These are phyloP conservation scores for Sebastes schlegelii DNA, from an alignment of 2,113 vertebrate species.

Conservation along the genomic window DNA sequence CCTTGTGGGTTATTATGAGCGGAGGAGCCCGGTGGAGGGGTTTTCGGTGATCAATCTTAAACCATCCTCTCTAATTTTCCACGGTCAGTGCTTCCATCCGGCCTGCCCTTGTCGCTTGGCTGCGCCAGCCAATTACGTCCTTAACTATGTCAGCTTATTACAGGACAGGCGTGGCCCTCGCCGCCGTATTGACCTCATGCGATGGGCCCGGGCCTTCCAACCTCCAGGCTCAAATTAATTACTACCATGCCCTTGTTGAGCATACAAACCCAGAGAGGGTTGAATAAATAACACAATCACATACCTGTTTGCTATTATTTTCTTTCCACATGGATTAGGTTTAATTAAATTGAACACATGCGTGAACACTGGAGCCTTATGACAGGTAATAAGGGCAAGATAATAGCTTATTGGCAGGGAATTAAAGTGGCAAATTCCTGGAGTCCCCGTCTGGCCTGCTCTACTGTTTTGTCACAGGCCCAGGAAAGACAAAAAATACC, in stretches of 20 bases:
- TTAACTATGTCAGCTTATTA: constrained; percentile 81
- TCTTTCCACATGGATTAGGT: constrained; percentile 52
- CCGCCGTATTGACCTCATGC: constrained; percentile 70
- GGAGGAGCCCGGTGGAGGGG: constrained; percentile 57
- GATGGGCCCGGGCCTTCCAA: constrained; percentile 59
- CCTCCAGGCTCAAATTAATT: constrained; percentile 75
- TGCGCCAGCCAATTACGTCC: constrained; percentile 77
- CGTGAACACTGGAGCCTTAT: constrained; percentile 50
- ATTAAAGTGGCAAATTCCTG: constrained; percentile 38
- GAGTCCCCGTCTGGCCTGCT: neutral
- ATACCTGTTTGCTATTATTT: constrained; percentile 66
- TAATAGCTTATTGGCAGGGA: constrained; percentile 33
- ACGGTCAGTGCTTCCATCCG: constrained; percentile 80
- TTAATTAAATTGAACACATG: constrained; percentile 64
- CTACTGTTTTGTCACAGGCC: constrained; percentile 10
- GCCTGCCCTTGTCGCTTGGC: constrained; percentile 81
- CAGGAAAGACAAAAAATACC: constrained; percentile 37
- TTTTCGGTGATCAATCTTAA: constrained; percentile 82
- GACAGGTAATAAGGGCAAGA: constrained; percentile 49
- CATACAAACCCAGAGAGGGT: constrained; percentile 38
- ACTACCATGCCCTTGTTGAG: constrained; percentile 68
- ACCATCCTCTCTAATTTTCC: constrained; percentile 82
- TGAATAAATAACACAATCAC: constrained; percentile 52
- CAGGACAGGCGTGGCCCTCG: constrained; percentile 62
- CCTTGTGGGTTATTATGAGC: constrained; percentile 71